Conservation (phyloP, 2,113 vertebrate genomes). For the Bombycilla garrulus region DNA sequence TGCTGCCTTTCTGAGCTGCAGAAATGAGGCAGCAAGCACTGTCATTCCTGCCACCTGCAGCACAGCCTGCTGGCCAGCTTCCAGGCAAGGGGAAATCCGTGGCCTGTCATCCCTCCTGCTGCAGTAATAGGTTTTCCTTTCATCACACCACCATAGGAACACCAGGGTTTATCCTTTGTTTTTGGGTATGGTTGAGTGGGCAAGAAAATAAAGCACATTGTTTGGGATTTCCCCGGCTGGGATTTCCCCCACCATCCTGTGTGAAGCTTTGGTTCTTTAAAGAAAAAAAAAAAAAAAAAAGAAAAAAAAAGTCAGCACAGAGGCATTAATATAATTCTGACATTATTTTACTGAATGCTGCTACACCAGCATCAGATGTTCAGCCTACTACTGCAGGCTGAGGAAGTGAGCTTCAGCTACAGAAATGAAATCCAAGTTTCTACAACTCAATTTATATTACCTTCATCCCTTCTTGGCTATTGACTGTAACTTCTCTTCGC, state of each 20-base stretch:
- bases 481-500: background rate
- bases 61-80: background rate
- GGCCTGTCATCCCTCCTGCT: background rate
- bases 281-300: background rate
- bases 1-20: background rate
- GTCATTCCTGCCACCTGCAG: background rate
- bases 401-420: background rate
- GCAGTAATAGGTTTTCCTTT: background rate
- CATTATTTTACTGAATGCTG: background rate
- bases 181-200: background rate
- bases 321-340: background rate
- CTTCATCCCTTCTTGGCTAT: background rate
- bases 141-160: background rate
- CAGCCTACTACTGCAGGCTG: background rate
- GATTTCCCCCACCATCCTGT: background rate
- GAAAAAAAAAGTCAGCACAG: background rate
- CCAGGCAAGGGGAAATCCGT: background rate
- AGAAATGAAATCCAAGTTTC: background rate
- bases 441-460: background rate
- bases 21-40: fast-evolving
- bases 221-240: background rate
- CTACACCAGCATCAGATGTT: background rate
- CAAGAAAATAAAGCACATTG: background rate
- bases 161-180: background rate
- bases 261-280: background rate